Percentiles rank a stretch among this genome's conserved stretches.
phyloP scores from a whole-genome alignment of 2,113 vertebrate species.

The Ceyx cyanopectus region DNA sequence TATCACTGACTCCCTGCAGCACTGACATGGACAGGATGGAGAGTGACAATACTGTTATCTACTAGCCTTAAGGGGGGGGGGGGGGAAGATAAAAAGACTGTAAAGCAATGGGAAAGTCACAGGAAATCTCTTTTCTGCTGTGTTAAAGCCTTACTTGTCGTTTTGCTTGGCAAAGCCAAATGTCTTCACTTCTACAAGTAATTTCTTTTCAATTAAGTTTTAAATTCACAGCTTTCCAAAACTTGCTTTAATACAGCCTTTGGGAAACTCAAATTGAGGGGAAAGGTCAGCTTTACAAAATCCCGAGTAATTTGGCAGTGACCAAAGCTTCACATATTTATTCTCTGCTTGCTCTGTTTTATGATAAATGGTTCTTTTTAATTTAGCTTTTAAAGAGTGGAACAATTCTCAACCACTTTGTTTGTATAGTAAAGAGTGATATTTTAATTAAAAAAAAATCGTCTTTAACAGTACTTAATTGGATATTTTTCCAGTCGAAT shows the following conservation, averaged over 20 bases:
- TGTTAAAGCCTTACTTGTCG: background rate
- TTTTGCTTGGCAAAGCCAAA: background rate
- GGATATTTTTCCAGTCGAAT: background rate
- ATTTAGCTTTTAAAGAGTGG: background rate
- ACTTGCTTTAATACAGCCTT: background rate
- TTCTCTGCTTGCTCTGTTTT: background rate
- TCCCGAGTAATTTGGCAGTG: background rate
- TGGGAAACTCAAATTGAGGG: background rate
- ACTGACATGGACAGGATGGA: rapidly evolving
- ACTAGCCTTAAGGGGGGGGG: no score
- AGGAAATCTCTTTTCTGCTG: background rate
- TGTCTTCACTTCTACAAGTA: background rate
- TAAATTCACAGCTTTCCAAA: background rate
- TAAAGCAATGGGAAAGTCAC: background rate
- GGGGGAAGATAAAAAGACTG: background rate
- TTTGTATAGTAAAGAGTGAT: background rate
- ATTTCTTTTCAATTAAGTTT: conserved; percentile 17
- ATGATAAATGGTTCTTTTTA: background rate
- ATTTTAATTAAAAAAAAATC: background rate
- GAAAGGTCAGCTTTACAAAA: conserved; percentile 1
- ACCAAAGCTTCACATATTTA: background rate
- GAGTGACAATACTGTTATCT: background rate
- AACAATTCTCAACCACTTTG: background rate
- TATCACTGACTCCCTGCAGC: background rate
- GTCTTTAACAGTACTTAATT: background rate